Percentiles rank a stretch among this genome's conserved stretches.
phyloP scores from a whole-genome alignment of 2,797 vertebrate species.

The Epinephelus coioides region DNA sequence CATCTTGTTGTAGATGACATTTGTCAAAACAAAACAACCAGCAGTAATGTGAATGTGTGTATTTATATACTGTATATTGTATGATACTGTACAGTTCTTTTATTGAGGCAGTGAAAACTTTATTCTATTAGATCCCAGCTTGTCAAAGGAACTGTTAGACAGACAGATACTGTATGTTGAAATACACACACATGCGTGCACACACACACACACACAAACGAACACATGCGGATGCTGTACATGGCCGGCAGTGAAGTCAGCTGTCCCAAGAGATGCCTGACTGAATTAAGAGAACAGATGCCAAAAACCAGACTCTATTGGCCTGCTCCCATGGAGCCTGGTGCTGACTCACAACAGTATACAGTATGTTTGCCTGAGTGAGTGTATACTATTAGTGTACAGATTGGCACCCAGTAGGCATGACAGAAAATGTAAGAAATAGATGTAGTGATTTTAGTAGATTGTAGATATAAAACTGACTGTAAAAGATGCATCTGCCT shows the following conservation, averaged over 20 bases:
- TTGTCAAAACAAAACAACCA: background rate
- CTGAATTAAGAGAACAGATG: slow-evolving; percentile 70
- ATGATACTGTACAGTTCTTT: background rate
- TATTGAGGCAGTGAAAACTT: slow-evolving; percentile 2
- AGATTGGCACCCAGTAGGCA: slow-evolving; percentile 3
- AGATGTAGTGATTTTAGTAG: background rate
- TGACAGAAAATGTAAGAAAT: slow-evolving; percentile 1
- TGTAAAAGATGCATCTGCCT: background rate
- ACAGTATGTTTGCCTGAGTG: slow-evolving; percentile 34
- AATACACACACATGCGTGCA: slow-evolving; percentile 23
- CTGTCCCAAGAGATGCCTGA: slow-evolving; percentile 69
- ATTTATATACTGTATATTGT: background rate
- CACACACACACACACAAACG: background rate
- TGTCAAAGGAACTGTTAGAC: slow-evolving; percentile 5
- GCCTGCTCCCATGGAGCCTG: slow-evolving; percentile 54
- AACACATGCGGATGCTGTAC: slow-evolving; percentile 30
- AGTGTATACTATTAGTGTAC: slow-evolving; percentile 26
- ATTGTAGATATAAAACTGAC: background rate
- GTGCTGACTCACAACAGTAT: slow-evolving; percentile 58
- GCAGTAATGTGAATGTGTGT: background rate
- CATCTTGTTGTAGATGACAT: background rate
- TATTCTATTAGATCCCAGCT: background rate
- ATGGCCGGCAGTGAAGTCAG: slow-evolving; percentile 57
- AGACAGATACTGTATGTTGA: slow-evolving; percentile 20
- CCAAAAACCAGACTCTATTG: slow-evolving; percentile 64